Evolutionary conservation across 2,797 vertebrate species (phyloP).

Genomic region (Eidolon dupreanum): DNA sequence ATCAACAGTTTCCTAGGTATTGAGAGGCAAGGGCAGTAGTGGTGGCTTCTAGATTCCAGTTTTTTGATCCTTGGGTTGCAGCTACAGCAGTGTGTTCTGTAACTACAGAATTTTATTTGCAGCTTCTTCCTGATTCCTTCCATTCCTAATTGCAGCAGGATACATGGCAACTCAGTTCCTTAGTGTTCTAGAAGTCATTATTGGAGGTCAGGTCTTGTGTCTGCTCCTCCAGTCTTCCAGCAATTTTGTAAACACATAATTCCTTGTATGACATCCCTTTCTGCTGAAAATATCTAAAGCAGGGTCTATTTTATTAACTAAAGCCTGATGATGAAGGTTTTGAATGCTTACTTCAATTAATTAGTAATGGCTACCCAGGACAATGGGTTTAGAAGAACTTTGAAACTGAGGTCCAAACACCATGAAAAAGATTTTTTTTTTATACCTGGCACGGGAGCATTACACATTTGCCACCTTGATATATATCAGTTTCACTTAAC

Average conservation of each 20-base stretch:
- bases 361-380: background rate
- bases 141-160: background rate
- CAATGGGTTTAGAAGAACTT: background rate
- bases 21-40: background rate
- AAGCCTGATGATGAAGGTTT: background rate
- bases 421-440: background rate
- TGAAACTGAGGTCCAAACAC: background rate
- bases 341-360: background rate
- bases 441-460: background rate
- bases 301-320: background rate
- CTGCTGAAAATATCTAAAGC: constrained; percentile 16
- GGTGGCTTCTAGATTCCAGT: background rate
- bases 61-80: background rate
- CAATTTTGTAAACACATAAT: background rate
- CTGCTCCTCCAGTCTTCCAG: background rate
- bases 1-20: background rate
- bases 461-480: background rate
- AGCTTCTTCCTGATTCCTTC: background rate
- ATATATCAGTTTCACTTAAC: background rate
- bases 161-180: background rate
- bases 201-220: background rate
- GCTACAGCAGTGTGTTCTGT: background rate
- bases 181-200: background rate
- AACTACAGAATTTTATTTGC: background rate
- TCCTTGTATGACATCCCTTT: background rate